These are phyloP conservation scores for Cromileptes altivelis DNA, from an alignment of 2,113 vertebrate species.

Conservation along the genomic window DNA sequence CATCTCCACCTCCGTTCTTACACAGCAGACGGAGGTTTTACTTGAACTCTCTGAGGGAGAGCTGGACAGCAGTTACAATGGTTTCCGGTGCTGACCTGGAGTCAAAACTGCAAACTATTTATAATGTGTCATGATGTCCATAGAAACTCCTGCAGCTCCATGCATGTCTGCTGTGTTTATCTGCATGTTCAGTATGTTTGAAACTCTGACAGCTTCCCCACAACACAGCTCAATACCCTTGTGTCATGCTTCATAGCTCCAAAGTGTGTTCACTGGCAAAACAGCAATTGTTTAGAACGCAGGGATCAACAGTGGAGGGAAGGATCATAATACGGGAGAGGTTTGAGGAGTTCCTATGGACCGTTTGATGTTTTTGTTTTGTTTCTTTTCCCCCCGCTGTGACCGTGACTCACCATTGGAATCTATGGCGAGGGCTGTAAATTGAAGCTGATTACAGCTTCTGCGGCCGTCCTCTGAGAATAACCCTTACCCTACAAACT, in stretches of 20 bases:
- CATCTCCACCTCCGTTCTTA: constrained; percentile 1
- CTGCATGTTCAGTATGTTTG: background rate
- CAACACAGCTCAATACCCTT: constrained; percentile 1
- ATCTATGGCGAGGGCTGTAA: constrained; percentile 17
- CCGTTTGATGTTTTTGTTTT: constrained; percentile 10
- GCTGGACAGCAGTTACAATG: background rate
- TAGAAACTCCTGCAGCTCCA: background rate
- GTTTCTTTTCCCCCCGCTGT: background rate
- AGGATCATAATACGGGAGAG: background rate
- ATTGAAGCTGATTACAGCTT: constrained; percentile 36
- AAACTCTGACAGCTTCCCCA: background rate
- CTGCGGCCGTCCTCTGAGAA: background rate
- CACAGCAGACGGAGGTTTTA: background rate
- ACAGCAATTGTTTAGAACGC: constrained; percentile 15
- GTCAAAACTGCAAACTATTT: background rate
- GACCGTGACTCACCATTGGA: background rate
- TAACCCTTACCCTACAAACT: too few species aligned
- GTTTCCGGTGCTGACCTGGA: background rate
- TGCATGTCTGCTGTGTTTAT: background rate
- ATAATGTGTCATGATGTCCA: background rate
- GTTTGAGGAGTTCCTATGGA: constrained; percentile 25
- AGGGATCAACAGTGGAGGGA: background rate
- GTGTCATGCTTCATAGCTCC: background rate
- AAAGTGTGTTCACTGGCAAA: constrained; percentile 17
- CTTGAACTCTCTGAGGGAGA: background rate